A percentile compares a stretch with the other conserved stretches of the same genome.
These are phyloP conservation scores for Orgyia antiqua DNA, from an alignment of 2,888 invertebrate species.

Conservation along the genomic window DNA sequence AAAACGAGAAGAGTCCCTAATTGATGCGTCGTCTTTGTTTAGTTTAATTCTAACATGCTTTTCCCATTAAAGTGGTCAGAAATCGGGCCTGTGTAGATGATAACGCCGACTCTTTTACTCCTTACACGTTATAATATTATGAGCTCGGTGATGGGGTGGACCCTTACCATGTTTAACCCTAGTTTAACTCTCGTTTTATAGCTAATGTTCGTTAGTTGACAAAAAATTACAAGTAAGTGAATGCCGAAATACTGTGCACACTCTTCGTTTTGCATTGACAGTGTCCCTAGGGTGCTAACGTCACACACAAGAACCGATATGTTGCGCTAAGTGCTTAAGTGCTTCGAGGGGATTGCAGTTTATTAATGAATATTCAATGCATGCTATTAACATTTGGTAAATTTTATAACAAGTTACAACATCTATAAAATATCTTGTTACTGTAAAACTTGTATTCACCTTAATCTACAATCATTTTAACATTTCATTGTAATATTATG, in stretches of 20 bases:
- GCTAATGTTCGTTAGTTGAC: constrained; percentile 36
- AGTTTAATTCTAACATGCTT: constrained; percentile 79
- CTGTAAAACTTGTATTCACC: too few relatives aligned
- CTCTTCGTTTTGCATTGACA: constrained; percentile 67
- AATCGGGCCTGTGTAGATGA: constrained; percentile 67
- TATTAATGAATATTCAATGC: constrained; percentile 65
- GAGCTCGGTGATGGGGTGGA: constrained; percentile 40
- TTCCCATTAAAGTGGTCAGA: constrained; percentile 78
- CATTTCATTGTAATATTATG: neutral
- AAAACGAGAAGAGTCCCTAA: constrained; percentile 60
- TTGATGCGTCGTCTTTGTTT: constrained; percentile 80
- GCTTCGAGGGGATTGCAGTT: constrained; percentile 67
- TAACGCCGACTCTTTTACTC: constrained; percentile 74
- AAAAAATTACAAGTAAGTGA: constrained; percentile 61
- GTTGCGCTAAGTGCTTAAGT: constrained; percentile 75
- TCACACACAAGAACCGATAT: constrained; percentile 68
- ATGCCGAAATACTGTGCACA: constrained; percentile 47
- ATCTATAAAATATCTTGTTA: neutral
- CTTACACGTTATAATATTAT: constrained; percentile 76
- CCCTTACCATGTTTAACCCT: constrained; percentile 50
- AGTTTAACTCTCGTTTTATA: constrained; percentile 53
- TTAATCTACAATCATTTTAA: too few relatives aligned
- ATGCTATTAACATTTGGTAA: constrained; percentile 38
- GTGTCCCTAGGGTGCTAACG: constrained; percentile 60
- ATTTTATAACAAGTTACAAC: constrained; percentile 14